Evolutionary conservation across 2,888 invertebrate genomes (phyloP).

Genomic region (Bruchidius siliquastri): DNA sequence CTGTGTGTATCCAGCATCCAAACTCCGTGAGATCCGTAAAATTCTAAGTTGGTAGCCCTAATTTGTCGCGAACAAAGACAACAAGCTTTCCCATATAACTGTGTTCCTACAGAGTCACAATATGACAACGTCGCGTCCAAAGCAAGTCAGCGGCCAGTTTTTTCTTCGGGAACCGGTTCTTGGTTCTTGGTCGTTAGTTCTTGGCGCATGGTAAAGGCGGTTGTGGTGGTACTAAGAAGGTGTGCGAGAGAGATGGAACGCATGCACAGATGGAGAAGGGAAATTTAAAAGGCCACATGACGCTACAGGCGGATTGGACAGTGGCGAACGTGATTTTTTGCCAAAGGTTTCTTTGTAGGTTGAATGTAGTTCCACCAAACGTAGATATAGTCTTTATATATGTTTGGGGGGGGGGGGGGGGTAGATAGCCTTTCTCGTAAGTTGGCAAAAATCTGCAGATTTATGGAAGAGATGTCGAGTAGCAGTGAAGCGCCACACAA

Average conservation of each 20-base stretch:
- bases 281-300: neutral
- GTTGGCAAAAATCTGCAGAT: no score
- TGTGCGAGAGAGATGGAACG: neutral
- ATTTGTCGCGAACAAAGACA: no score
- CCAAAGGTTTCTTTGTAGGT: no score
- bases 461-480: no score
- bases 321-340: neutral
- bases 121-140: neutral
- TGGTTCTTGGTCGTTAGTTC: neutral
- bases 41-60: no score
- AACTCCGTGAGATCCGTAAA: no score
- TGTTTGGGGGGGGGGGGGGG: no score
- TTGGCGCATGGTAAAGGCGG: neutral
- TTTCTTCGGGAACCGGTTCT: neutral
- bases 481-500: no score
- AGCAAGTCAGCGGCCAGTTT: neutral
- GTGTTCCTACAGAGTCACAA: neutral
- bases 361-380: no score
- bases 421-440: no score
- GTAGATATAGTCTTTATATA: no score
- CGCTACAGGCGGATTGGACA: neutral
- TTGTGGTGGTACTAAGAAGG: neutral
- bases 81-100: neutral
- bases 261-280: neutral
- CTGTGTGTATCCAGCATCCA: no score